Percentiles rank a stretch among this genome's conserved stretches.
Conservation (phyloP, 2,113 vertebrate species). For the Nyctibius bracteatus region DNA sequence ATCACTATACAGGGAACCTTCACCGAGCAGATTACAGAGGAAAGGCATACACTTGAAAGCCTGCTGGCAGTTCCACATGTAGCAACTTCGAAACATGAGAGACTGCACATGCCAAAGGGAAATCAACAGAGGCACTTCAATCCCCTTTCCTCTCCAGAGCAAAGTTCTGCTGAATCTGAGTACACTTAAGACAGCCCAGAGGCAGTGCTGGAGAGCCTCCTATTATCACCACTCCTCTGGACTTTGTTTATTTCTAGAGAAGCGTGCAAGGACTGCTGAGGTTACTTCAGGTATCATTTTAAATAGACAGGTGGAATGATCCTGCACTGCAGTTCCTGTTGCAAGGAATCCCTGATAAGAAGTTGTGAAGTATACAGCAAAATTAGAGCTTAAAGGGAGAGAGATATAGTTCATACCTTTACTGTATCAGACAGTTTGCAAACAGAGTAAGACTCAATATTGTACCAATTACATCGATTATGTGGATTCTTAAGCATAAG, state of each 20-base stretch:
- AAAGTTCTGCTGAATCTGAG: not conserved
- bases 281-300: not conserved
- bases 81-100: not conserved
- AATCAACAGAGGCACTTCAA: not conserved
- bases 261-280: not conserved
- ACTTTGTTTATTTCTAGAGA: not conserved
- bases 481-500: not conserved
- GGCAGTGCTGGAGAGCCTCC: not conserved
- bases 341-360: not conserved
- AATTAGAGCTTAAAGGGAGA: not conserved
- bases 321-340: not conserved
- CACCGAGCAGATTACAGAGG: not conserved
- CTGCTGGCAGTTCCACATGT: not conserved
- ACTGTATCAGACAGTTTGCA: not conserved
- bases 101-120: not conserved
- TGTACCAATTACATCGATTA: not conserved
- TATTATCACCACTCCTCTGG: not conserved
- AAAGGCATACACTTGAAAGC: not conserved
- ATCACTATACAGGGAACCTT: not conserved
- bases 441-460: not conserved
- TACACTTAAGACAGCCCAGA: not conserved
- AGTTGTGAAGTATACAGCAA: not conserved
- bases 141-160: not conserved
- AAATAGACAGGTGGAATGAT: not conserved
- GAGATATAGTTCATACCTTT: not conserved